Evolutionary conservation across 2,888 invertebrate species (phyloP).

Genomic region (Plebejus anna): DNA sequence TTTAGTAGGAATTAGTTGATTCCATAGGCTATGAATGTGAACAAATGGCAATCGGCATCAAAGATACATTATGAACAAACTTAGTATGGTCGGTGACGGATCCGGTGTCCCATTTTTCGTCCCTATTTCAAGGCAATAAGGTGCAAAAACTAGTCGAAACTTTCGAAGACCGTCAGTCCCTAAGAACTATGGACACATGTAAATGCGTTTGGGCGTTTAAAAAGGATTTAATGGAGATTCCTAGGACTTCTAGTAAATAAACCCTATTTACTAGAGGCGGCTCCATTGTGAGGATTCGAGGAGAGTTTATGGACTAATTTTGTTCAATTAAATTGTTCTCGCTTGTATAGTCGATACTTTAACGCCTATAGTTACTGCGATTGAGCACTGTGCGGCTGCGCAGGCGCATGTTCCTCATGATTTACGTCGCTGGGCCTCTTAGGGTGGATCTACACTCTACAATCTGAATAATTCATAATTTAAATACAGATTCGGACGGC

Average conservation of each 20-base stretch:
- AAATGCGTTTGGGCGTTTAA: conserved; percentile 55
- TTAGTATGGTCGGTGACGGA: background rate
- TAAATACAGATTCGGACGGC: background rate
- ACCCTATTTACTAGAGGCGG: conserved; percentile 65
- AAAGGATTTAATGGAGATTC: conserved; percentile 68
- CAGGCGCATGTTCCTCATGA: conserved; percentile 46
- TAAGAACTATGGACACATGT: conserved; percentile 49
- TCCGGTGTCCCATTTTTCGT: background rate
- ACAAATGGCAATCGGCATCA: background rate
- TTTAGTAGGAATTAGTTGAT: conserved; percentile 1
- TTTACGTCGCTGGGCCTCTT: conserved; percentile 46
- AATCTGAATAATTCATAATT: background rate
- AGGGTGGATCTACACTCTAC: background rate
- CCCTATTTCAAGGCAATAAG: background rate
- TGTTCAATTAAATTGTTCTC: conserved; percentile 77
- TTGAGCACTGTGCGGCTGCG: conserved; percentile 53
- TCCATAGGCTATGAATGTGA: background rate
- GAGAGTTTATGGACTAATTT: conserved; percentile 77
- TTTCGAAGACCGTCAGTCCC: conserved; percentile 36
- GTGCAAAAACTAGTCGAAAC: background rate
- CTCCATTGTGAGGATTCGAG: conserved; percentile 73
- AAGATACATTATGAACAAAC: conserved; percentile 1
- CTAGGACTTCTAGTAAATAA: conserved; percentile 66
- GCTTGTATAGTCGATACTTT: conserved; percentile 56
- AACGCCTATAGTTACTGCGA: conserved; percentile 69